These are phyloP conservation scores for Pogonomyrmex californicus DNA, from an alignment of 1,140 invertebrate genomes.

Conservation along the genomic window DNA sequence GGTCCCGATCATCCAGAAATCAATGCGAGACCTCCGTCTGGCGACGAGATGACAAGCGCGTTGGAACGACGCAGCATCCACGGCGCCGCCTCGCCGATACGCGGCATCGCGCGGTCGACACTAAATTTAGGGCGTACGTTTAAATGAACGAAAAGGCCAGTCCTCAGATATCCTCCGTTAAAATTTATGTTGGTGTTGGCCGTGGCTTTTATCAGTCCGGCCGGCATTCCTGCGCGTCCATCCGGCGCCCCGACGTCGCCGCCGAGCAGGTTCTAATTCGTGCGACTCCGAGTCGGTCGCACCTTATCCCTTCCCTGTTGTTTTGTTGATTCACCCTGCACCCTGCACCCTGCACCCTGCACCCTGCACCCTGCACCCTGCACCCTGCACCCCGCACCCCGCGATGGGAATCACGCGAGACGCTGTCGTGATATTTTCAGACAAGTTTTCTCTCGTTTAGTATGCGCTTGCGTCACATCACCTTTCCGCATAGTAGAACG, in stretches of 20 bases:
- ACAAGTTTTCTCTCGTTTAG: too few relatives aligned
- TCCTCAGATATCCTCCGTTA: constrained; percentile 84
- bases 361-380: constrained; percentile 6
- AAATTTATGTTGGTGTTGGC: constrained; percentile 87
- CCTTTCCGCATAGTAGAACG: too few relatives aligned
- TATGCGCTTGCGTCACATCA: too few relatives aligned
- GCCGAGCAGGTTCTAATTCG: constrained; percentile 87
- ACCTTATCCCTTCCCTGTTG: constrained; percentile 48
- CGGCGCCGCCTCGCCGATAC: constrained; percentile 71
- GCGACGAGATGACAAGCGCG: constrained; percentile 48
- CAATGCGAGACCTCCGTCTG: not conserved
- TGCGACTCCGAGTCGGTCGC: constrained; percentile 77
- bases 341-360: constrained; percentile 1
- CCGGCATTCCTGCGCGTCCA: constrained; percentile 86
- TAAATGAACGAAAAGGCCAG: constrained; percentile 84
- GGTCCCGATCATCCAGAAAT: constrained; percentile 24
- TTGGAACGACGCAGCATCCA: constrained; percentile 61
- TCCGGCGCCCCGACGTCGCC: constrained; percentile 86
- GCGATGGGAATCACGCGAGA: not conserved
- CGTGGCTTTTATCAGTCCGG: constrained; percentile 86
- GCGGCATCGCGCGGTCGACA: constrained; percentile 64
- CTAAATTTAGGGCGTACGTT: constrained; percentile 86
- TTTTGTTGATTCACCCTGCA: constrained; percentile 20
- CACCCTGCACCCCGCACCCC: not conserved
- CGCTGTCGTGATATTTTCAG: too few relatives aligned